Evolutionary conservation across 2,113 vertebrate species (phyloP).

Genomic region (Procapra przewalskii): DNA sequence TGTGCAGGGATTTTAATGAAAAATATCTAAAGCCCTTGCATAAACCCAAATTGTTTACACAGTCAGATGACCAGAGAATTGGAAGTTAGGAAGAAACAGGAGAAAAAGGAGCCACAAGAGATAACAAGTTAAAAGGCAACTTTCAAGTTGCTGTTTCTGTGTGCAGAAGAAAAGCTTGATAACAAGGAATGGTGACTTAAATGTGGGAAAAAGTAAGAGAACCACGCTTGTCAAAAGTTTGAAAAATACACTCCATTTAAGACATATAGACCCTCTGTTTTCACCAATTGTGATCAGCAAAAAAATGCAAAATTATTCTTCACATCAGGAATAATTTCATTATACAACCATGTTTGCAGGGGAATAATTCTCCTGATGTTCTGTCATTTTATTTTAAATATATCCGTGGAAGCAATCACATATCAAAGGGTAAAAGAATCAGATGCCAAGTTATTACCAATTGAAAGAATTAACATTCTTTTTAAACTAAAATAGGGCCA

Average conservation of each 20-base stretch:
- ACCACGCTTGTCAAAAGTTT: not conserved
- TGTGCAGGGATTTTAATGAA: not conserved
- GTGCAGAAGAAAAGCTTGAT: slow-evolving; percentile 32
- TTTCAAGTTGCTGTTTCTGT: not conserved
- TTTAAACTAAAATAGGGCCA: not conserved
- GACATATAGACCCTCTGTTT: not conserved
- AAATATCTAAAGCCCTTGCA: not conserved
- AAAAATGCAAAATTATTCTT: not conserved
- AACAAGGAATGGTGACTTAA: not conserved
- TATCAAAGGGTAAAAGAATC: not conserved
- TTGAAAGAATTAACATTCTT: not conserved
- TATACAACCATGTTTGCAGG: not conserved
- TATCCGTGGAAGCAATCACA: not conserved
- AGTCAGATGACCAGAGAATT: slow-evolving; percentile 34
- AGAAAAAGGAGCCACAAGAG: not conserved
- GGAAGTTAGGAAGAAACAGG: not conserved
- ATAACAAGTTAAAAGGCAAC: not conserved
- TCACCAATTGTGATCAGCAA: not conserved
- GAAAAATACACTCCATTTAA: not conserved
- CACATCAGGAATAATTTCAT: not conserved
- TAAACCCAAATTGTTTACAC: not conserved
- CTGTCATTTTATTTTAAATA: slow-evolving; percentile 9
- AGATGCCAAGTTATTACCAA: not conserved
- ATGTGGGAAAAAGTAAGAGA: not conserved
- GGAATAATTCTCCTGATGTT: not conserved